These are phyloP conservation scores for Heterochromis multidens DNA, from an alignment of 2,113 vertebrate species.

Conservation along the genomic window DNA sequence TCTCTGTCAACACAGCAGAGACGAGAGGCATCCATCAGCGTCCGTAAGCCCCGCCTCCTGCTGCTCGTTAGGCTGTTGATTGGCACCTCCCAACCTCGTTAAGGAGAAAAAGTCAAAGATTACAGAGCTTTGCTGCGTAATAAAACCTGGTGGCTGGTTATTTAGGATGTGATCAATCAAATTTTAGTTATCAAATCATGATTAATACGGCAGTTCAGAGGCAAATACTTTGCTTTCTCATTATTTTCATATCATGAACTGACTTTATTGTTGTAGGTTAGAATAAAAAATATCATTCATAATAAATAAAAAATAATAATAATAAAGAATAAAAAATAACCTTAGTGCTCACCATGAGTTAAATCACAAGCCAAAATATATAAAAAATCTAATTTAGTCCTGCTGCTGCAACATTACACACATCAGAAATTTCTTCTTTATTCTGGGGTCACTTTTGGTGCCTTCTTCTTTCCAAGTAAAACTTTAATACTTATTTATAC, in stretches of 20 bases:
- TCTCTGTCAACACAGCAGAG: constrained; percentile 42
- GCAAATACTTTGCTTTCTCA: not conserved
- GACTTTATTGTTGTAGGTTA: not conserved
- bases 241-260: not conserved
- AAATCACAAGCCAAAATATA: not conserved
- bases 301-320: too few species aligned
- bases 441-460: not conserved
- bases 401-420: not conserved
- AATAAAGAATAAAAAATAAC: not conserved
- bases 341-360: not conserved
- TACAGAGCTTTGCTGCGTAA: not conserved
- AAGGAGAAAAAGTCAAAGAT: not conserved
- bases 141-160: not conserved
- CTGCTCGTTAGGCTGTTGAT: constrained; percentile 32
- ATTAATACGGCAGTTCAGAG: not conserved
- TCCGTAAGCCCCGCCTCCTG: not conserved
- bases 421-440: not conserved
- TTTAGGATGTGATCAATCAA: not conserved
- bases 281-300: not conserved
- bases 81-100: constrained; percentile 9
- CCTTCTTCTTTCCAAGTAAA: not conserved
- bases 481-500: not conserved
- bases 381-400: not conserved
- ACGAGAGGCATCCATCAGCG: not conserved
- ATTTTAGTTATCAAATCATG: not conserved